Conservation (phyloP, 2,888 invertebrate genomes). For the Drosophila lutescens region DNA sequence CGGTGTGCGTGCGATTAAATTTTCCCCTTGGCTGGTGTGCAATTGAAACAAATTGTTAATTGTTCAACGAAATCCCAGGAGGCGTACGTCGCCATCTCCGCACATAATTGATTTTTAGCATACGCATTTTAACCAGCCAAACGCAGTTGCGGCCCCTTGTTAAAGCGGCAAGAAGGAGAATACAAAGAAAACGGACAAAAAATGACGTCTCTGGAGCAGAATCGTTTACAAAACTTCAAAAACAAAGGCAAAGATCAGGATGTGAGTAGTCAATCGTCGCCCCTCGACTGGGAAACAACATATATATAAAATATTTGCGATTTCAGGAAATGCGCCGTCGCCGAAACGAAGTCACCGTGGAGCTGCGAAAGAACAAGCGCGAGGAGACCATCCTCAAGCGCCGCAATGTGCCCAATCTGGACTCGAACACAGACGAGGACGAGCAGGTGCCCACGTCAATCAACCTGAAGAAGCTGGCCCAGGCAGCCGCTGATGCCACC, state of each 20-base stretch:
- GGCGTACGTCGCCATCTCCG: constrained; percentile 28
- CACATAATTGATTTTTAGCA: constrained; percentile 32
- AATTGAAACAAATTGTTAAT: constrained; percentile 55
- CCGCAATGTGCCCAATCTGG: constrained; percentile 95
- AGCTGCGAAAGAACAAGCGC: constrained; percentile 98
- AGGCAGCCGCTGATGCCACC: constrained; percentile 92
- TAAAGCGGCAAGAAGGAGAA: constrained; percentile 9
- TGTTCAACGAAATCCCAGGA: constrained; percentile 20
- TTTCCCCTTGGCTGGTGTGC: constrained; percentile 41
- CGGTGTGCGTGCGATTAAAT: constrained; percentile 43
- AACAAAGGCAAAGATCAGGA: constrained; percentile 99
- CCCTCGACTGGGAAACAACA: neutral
- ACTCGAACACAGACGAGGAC: constrained; percentile 91
- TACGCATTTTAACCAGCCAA: constrained; percentile 32
- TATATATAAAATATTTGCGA: constrained; percentile 2
- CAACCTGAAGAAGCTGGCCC: constrained; percentile 92
- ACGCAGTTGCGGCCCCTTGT: constrained; percentile 3
- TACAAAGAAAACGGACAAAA: constrained; percentile 44
- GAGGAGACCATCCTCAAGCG: constrained; percentile 98
- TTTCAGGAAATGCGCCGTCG: constrained; percentile 97
- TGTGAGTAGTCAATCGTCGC: constrained; percentile 87
- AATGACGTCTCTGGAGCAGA: constrained; percentile 82
- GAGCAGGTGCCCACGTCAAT: constrained; percentile 89
- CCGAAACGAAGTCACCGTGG: constrained; percentile 97
- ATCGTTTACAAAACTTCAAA: constrained; percentile 97